These are phyloP conservation scores for Coregonus clupeaformis DNA, from an alignment of 2,113 vertebrate species.

Conservation along the genomic window DNA sequence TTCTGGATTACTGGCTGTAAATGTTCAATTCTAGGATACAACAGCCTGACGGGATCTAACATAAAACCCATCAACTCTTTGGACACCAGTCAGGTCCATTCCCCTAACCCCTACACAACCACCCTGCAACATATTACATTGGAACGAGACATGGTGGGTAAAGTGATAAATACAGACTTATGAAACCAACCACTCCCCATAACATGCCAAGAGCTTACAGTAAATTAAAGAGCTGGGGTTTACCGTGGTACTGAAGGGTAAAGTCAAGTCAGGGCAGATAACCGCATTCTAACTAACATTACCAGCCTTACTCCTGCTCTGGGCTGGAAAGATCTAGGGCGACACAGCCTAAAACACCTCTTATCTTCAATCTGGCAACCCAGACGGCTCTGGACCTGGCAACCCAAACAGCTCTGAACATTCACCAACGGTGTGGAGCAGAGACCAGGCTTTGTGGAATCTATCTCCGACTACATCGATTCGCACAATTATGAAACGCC, in stretches of 20 bases:
- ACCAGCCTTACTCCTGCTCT: slow-evolving; percentile 16
- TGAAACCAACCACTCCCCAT: slow-evolving; percentile 44
- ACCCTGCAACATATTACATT: slow-evolving; percentile 20
- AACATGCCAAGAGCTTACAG: slow-evolving; percentile 30
- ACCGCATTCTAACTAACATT: slow-evolving; percentile 3
- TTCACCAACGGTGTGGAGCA: too few species aligned
- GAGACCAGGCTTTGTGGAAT: too few species aligned
- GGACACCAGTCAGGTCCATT: not conserved
- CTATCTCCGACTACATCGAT: too few species aligned
- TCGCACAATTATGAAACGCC: too few species aligned
- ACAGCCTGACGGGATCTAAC: not conserved
- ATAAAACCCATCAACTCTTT: slow-evolving; percentile 17
- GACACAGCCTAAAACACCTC: slow-evolving; percentile 38
- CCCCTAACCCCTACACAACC: slow-evolving; percentile 37
- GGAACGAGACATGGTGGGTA: slow-evolving; percentile 19
- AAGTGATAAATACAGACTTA: slow-evolving; percentile 40
- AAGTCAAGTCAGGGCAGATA: slow-evolving; percentile 39
- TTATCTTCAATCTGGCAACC: not conserved
- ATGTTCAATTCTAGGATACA: not conserved
- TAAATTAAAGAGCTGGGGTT: slow-evolving; percentile 32
- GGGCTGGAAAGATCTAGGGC: slow-evolving; percentile 53
- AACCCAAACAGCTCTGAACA: not conserved
- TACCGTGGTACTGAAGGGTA: slow-evolving; percentile 1
- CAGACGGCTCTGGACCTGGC: not conserved
- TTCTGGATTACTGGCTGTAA: too few species aligned